Base-by-base conservation (phyloP, 2,888 invertebrate species). In the Drosophila meridiana region DNA sequence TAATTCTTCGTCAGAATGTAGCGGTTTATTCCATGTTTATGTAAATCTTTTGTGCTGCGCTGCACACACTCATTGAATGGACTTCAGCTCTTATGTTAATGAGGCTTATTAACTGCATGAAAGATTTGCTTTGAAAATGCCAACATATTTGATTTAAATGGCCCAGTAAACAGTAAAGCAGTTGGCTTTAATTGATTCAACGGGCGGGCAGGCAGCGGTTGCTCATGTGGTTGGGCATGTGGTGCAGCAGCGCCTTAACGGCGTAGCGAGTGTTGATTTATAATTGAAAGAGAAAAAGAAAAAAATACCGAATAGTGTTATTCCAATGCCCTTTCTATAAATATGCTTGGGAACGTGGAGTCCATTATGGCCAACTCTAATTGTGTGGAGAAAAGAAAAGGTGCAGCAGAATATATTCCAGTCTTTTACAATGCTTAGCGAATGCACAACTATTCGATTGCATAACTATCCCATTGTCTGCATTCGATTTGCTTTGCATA, bases 81-180 rank as follows among this genome's bases (percentile, higher is more conserved):
- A 61, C 50, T n/a, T 26, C 53, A 36, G 30, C 56, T 72, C 45
- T 57, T 70, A 80, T 76, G 82, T 52, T 73, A 75, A 78, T 76
- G 56, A 64, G 59, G 56, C 89, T 89, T 80, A 89, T 89, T 86
- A 86, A 63, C 71, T 78, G 88, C 88, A 89, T 89, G 90, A 78
- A 87, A 86, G 73, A 78, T 85, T 77, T 76, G 69, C 65, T 69
- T 75, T 64, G 55, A 59, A 77, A 67, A 62, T 47, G 65, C 80
- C 76, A 79, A 66, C 60, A 68, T 66, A 67, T 80, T 76, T 71
- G 60, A 56, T 63, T 70, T 73, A 79, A 81, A 81, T 87, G 87
- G 89, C 81, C 83, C 71, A 87, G 89, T 87, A 89, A 89, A 78
- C 80, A 85, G 76, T 70, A 62, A 76, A 62, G 73, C 83, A 83